Evolutionary conservation across 1,140 invertebrate species (phyloP), one percentile per base, ranked within the genome.

Genomic region (Calliphora vicina): DNA sequence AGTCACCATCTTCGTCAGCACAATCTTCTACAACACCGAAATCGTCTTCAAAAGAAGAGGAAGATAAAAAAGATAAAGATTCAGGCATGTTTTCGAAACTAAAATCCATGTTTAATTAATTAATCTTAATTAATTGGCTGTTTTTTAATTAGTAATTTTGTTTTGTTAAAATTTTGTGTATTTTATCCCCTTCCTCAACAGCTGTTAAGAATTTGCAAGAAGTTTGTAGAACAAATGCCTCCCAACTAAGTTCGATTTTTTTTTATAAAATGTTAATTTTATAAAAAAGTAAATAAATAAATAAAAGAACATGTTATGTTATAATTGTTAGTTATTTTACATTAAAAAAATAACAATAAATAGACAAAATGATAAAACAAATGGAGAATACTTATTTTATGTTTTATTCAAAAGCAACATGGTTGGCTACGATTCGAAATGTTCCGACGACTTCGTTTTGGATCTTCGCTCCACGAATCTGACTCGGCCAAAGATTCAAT

Each of bases 261-360:
- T 78, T 78, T 78, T 78, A 78, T 43, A 43, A 78, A 43, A 20
- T 78, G 20, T 42, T 78, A 78, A 78, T 78, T 78, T 20, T 78
- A 78, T 25, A 78, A 43, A 43, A 78, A 25, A 43, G 23, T 20
- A 45, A 43, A 43, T 2, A 78, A 13, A 45, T 13, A 35, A 78
- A 12, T 13, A 74, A 12, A 2, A 29, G 15, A 74, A 35, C 12
- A 20, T 43, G 74, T 78, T 78, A 78, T 78, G 74, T 78, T 78
- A 78, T 78, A 78, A 78, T 78, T 78, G 74, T 78, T 78, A 78
- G 74, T 78, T 78, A 78, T 78, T 78, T 78, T 43, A 78, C n/a
- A 43, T 78, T 78, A 27, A 43, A 43, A n/a, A 76, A 43, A 78
- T 43, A 42, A 78, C 72, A 76, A 78, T 78, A 78, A 78, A 78